phyloP scores from a whole-genome alignment of 2,113 vertebrate species.

The Todiramphus chloris region DNA sequence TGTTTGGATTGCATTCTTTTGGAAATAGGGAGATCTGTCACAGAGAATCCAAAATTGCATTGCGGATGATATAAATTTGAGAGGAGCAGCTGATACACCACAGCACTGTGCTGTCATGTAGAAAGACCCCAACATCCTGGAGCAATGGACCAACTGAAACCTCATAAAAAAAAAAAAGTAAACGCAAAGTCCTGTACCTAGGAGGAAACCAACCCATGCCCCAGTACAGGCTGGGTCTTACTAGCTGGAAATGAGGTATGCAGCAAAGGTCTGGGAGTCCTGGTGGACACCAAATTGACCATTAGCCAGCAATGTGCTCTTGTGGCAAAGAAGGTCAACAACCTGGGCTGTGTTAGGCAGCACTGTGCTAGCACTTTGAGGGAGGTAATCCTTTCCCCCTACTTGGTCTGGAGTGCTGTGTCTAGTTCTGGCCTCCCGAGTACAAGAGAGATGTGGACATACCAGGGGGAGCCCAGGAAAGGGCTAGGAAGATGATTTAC shows the following conservation, averaged over 20 bases:
- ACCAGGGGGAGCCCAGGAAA: too few species aligned
- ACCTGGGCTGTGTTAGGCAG: neutral
- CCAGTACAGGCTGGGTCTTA: neutral
- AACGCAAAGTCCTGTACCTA: neutral
- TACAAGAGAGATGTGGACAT: too few species aligned
- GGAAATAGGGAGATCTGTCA: neutral
- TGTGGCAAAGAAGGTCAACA: neutral
- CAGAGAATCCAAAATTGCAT: neutral
- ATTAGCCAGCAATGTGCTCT: fast-evolving
- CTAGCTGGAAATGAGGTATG: neutral
- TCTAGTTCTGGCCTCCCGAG: too few species aligned
- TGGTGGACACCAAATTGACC: neutral
- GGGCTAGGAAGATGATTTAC: too few species aligned
- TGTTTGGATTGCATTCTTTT: neutral
- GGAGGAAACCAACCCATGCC: neutral
- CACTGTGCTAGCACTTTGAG: too few species aligned
- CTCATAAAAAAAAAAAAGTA: neutral
- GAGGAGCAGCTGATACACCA: neutral
- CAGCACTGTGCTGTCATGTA: neutral
- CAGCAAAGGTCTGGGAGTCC: neutral
- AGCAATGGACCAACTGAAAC: neutral
- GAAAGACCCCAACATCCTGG: neutral
- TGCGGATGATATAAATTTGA: neutral
- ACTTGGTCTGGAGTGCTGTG: too few species aligned
- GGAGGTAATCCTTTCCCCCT: too few species aligned